Base-by-base conservation (phyloP, 64 coral and sea anemone species). In the Pocillopora verrucosa region DNA sequence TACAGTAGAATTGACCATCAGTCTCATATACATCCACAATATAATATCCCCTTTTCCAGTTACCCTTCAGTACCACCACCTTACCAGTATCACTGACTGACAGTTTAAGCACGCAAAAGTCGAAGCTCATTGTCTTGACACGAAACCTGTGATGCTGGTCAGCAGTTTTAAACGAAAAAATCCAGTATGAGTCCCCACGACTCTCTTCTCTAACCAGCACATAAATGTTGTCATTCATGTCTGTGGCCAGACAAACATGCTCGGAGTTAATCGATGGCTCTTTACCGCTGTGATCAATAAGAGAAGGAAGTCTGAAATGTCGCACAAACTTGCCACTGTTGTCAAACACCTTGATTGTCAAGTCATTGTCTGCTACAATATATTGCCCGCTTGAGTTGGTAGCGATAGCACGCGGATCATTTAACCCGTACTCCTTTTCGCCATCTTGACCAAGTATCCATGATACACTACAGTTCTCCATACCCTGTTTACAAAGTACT, bases 321-420 rank as follows among this genome's bases (percentile, higher is more conserved):
- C 26, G 13, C 1, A 78, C 15, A 76, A 88, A 92, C 26, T 88
- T 73, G 13, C 91, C 91, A 30, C n/a, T 81, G 34, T 20, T 60
- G 51, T 80, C 58, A 36, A 90, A 73, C 64, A 82, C 64, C 78
- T 82, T 90, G n/a, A n/a, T n/a, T n/a, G n/a, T n/a, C n/a, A n/a
- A n/a, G n/a, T n/a, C n/a, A n/a, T n/a, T n/a, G n/a, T n/a, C n/a
- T n/a, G n/a, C n/a, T n/a, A n/a, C n/a, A n/a, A n/a, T n/a, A n/a
- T n/a, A n/a, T n/a, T n/a, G n/a, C n/a, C n/a, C n/a, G n/a, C n/a
- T n/a, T n/a, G n/a, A n/a, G n/a, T n/a, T n/a, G n/a, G n/a, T n/a
- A n/a, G n/a, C n/a, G n/a, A n/a, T n/a, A n/a, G n/a, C n/a, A n/a
- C n/a, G n/a, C n/a, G n/a, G n/a, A n/a, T n/a, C n/a, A n/a, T n/a